Conservation (phyloP, 2,888 invertebrate genomes). For the Rhogogaster chlorosoma region DNA sequence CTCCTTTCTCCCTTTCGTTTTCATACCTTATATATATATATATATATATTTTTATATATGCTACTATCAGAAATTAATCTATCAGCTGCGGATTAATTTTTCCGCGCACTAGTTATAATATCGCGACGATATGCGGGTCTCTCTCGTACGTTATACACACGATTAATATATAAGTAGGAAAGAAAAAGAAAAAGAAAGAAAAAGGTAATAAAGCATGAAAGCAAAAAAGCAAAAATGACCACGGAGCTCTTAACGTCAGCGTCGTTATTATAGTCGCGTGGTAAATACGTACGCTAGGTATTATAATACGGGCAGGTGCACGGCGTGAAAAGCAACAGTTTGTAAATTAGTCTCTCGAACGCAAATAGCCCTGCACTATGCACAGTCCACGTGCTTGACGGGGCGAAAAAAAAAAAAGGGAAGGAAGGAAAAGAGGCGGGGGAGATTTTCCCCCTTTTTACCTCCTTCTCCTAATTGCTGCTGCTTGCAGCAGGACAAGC, state of each 20-base stretch:
- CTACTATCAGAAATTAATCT: background rate
- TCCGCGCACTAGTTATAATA: background rate
- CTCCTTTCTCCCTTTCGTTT: background rate
- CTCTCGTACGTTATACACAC: too few relatives aligned
- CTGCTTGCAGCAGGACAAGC: constrained; percentile 55
- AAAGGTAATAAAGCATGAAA: background rate
- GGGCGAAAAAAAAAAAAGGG: constrained; percentile 54
- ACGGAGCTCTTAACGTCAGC: background rate
- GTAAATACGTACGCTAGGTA: background rate
- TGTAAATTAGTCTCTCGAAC: constrained; percentile 40
- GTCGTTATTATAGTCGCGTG: constrained; percentile 1
- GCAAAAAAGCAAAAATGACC: background rate
- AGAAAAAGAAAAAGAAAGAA: background rate
- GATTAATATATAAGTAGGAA: background rate
- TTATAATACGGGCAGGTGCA: constrained; percentile 37
- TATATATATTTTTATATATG: background rate
- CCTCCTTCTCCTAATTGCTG: constrained; percentile 54
- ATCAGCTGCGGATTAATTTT: background rate
- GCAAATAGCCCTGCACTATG: constrained; percentile 14
- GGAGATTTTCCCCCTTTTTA: constrained; percentile 55
- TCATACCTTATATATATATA: too few relatives aligned
- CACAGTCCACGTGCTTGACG: constrained; percentile 46
- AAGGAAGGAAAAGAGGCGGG: constrained; percentile 40
- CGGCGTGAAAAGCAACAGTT: constrained; percentile 51
- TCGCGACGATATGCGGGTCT: background rate